These are phyloP conservation scores for Tachysurus fulvidraco DNA, from an alignment of 2,113 vertebrate genomes.

Conservation along the genomic window DNA sequence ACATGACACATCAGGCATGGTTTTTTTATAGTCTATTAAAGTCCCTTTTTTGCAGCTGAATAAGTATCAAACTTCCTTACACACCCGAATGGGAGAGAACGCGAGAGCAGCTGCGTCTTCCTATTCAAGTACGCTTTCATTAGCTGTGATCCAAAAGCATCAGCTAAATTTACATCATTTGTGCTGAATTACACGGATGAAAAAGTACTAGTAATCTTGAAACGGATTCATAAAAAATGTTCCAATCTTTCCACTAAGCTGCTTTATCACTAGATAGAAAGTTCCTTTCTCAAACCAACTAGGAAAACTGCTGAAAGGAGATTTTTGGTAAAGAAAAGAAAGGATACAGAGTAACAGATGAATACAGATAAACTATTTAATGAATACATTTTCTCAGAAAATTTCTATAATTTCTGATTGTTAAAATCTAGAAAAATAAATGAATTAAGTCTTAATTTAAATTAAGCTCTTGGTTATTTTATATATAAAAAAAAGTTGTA, in stretches of 20 bases:
- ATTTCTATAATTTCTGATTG: too few relatives aligned
- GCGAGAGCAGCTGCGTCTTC: background rate
- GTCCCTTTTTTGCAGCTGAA: background rate
- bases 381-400: background rate
- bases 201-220: background rate
- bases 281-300: background rate
- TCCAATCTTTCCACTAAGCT: background rate
- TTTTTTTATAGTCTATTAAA: background rate
- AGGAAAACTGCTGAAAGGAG: background rate
- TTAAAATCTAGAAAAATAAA: background rate
- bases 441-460: background rate
- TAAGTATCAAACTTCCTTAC: background rate
- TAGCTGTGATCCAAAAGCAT: background rate
- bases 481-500: background rate
- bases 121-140: conserved; percentile 11
- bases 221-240: background rate
- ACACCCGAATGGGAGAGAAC: background rate
- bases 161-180: background rate
- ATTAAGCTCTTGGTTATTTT: background rate
- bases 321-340: background rate
- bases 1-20: background rate
- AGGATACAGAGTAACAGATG: background rate
- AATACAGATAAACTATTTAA: background rate
- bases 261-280: background rate
- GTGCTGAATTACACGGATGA: background rate